Conservation (phyloP, 2,888 invertebrate species). For the Seira sanloemensis region DNA sequence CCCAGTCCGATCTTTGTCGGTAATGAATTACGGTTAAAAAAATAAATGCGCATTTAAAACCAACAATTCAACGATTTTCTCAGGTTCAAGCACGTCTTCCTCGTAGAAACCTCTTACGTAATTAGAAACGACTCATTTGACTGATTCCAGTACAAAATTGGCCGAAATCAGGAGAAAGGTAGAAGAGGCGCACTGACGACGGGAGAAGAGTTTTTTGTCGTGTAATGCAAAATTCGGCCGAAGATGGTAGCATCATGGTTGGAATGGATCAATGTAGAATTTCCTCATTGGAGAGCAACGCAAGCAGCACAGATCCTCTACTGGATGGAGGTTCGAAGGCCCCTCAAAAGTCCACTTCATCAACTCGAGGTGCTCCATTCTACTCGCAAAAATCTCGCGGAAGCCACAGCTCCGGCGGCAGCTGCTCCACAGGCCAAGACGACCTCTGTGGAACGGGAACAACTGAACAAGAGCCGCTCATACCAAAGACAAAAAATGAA, state of each 20-base stretch:
- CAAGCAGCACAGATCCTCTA: slow-evolving; percentile 38
- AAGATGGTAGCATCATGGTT: slow-evolving; percentile 61
- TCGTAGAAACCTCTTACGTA: no score
- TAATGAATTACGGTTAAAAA: no score
- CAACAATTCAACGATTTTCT: no score
- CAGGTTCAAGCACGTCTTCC: no score
- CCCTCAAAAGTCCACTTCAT: neutral
- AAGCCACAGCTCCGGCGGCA: slow-evolving; percentile 42
- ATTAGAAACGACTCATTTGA: no score
- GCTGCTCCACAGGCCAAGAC: slow-evolving; percentile 23
- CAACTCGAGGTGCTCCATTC: slow-evolving; percentile 5
- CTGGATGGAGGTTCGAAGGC: neutral
- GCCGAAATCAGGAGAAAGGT: no score
- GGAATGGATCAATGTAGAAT: slow-evolving; percentile 64
- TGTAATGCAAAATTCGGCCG: slow-evolving; percentile 56
- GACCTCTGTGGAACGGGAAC: slow-evolving; percentile 18
- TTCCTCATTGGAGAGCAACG: slow-evolving; percentile 49
- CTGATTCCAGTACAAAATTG: no score
- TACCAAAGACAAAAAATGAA: neutral
- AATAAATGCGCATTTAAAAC: no score
- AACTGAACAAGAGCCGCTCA: slow-evolving; percentile 41
- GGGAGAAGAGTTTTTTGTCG: slow-evolving; percentile 19
- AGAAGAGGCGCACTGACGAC: neutral
- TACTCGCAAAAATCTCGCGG: slow-evolving; percentile 39
- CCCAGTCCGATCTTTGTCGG: no score